Conservation (phyloP, 2,888 invertebrate species). For the Nebria salina region DNA sequence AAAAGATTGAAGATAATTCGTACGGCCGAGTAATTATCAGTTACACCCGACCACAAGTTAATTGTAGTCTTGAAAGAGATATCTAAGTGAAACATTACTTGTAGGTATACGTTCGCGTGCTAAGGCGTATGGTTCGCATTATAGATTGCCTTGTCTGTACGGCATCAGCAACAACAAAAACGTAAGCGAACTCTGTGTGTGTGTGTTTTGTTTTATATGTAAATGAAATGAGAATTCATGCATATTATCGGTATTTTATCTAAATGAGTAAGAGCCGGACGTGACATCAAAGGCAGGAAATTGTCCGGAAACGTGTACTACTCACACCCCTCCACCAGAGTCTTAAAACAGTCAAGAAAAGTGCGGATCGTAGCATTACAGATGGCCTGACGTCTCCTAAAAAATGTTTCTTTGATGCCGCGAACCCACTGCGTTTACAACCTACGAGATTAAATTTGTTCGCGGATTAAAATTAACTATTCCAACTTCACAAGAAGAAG, state of each 20-base stretch:
- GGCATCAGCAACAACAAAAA: not conserved
- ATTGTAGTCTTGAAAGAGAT: conserved; percentile 14
- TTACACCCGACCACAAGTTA: not conserved
- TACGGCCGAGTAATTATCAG: not conserved
- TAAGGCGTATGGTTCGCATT: too few relatives aligned
- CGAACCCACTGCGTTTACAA: conserved; percentile 4
- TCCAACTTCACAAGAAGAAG: not conserved
- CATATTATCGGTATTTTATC: conserved; percentile 45
- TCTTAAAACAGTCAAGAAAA: not conserved
- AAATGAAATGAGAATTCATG: conserved; percentile 45
- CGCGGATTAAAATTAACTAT: conserved; percentile 27
- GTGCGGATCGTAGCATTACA: conserved; percentile 25
- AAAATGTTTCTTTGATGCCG: conserved; percentile 26
- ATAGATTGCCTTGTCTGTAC: not conserved
- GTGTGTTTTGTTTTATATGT: conserved; percentile 37
- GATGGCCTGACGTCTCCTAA: conserved; percentile 30
- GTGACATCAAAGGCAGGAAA: conserved; percentile 41
- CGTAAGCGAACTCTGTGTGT: conserved; percentile 10
- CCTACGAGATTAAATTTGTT: conserved; percentile 36
- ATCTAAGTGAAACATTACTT: conserved; percentile 17
- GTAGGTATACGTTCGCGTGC: not conserved
- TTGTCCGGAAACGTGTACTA: conserved; percentile 40
- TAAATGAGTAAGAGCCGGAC: conserved; percentile 42
- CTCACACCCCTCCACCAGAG: not conserved
- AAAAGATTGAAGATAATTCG: not conserved